Percentiles rank a stretch among this genome's conserved stretches.
phyloP scores from a whole-genome alignment of 2,113 vertebrate genomes.

The Hyla sarda region DNA sequence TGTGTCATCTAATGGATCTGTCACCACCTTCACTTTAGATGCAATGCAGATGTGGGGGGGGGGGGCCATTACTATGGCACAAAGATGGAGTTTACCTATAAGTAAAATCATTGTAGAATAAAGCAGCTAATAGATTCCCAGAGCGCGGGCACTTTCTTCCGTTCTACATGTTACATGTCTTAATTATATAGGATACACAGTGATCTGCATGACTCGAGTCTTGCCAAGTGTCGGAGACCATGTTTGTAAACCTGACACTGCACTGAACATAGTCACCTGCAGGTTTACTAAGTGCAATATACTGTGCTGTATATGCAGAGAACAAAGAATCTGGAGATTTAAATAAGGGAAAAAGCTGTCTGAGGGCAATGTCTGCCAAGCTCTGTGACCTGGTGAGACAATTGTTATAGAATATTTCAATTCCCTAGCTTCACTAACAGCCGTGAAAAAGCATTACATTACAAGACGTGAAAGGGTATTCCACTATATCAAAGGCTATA shows the following conservation, averaged over 20 bases:
- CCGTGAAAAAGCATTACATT: background rate
- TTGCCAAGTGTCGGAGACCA: background rate
- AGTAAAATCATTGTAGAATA: too few relatives aligned
- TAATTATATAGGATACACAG: background rate
- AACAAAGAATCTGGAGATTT: background rate
- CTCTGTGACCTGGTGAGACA: background rate
- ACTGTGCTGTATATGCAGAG: background rate
- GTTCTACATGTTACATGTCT: background rate
- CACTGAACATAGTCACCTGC: background rate
- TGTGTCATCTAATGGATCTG: too few relatives aligned
- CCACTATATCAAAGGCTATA: too few relatives aligned
- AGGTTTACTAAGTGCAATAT: background rate
- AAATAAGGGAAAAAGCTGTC: background rate
- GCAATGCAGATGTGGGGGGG: too few relatives aligned
- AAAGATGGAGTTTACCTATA: background rate
- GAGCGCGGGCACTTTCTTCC: background rate
- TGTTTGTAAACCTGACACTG: background rate
- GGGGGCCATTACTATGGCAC: too few relatives aligned
- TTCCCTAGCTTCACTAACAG: too few relatives aligned
- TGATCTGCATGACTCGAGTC: background rate
- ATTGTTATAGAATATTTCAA: background rate
- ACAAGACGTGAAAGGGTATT: too few relatives aligned
- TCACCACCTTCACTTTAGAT: too few relatives aligned
- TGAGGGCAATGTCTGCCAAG: background rate
- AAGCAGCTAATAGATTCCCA: background rate